phyloP scores from a whole-genome alignment of 2,888 invertebrate genomes.

The Rhagonycha lutea region DNA sequence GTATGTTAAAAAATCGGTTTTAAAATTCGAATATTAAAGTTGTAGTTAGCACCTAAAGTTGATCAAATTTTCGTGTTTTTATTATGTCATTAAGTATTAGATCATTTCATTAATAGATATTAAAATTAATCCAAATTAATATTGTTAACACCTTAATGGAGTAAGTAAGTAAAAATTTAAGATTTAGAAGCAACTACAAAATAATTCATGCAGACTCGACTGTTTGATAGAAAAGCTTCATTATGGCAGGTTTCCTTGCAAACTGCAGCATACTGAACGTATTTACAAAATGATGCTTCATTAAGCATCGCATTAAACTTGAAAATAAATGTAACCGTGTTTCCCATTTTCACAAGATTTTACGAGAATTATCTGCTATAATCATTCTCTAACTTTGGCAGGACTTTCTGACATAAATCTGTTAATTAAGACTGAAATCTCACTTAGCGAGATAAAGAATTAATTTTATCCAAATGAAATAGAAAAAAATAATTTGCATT shows the following conservation, averaged over 20 bases:
- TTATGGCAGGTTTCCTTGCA: neutral
- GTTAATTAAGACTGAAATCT: neutral
- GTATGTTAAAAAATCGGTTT: neutral
- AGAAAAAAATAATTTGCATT: neutral
- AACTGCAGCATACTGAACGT: neutral
- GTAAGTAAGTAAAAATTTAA: neutral
- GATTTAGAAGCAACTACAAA: neutral
- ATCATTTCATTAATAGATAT: neutral
- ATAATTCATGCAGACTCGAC: neutral
- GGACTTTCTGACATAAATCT: neutral
- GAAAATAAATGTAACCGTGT: neutral
- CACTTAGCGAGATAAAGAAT: neutral
- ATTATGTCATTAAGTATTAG: neutral
- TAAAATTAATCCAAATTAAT: neutral
- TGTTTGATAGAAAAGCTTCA: neutral
- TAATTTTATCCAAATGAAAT: neutral
- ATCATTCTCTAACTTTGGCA: neutral
- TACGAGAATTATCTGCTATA: neutral
- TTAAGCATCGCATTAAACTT: neutral
- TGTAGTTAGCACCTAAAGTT: neutral
- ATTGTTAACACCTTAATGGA: neutral
- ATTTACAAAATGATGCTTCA: neutral
- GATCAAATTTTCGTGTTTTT: neutral
- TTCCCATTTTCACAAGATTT: neutral
- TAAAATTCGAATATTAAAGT: neutral